These are phyloP conservation scores for Arge pagana DNA, from an alignment of 2,888 invertebrate genomes.

Conservation along the genomic window DNA sequence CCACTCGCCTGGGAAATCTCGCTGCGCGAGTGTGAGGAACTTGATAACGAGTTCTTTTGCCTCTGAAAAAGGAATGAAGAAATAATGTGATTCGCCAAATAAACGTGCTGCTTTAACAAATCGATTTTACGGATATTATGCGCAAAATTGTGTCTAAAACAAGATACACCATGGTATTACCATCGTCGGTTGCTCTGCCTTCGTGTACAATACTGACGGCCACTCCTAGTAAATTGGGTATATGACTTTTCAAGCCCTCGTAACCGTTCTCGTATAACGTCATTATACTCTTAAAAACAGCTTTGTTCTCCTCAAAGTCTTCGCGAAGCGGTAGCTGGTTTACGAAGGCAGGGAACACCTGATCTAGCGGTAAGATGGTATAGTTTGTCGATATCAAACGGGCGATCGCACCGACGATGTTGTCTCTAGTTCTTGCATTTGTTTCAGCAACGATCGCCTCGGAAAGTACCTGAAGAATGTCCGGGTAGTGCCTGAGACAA, in stretches of 20 bases:
- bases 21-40: constrained; percentile 63
- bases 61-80: constrained; percentile 59
- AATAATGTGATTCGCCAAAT: constrained; percentile 26
- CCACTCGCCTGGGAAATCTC: constrained; percentile 65
- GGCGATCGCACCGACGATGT: constrained; percentile 78
- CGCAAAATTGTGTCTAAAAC: constrained; percentile 8
- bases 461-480: constrained; percentile 71
- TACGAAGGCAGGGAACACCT: constrained; percentile 73
- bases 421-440: constrained; percentile 72
- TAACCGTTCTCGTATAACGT: constrained; percentile 68
- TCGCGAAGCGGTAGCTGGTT: constrained; percentile 73
- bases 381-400: constrained; percentile 72
- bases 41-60: constrained; percentile 59
- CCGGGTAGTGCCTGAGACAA: constrained; percentile 64
- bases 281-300: constrained; percentile 70
- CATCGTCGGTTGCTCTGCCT: constrained; percentile 62
- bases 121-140: background rate
- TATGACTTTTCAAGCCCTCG: constrained; percentile 61
- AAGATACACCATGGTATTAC: constrained; percentile 47
- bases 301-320: constrained; percentile 75
- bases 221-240: constrained; percentile 63
- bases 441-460: constrained; percentile 67
- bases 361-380: constrained; percentile 69
- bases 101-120: background rate
- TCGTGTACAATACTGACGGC: constrained; percentile 64